These are phyloP conservation scores for Novumbra hubbsi DNA, from an alignment of 2,797 vertebrate species.

Conservation along the genomic window DNA sequence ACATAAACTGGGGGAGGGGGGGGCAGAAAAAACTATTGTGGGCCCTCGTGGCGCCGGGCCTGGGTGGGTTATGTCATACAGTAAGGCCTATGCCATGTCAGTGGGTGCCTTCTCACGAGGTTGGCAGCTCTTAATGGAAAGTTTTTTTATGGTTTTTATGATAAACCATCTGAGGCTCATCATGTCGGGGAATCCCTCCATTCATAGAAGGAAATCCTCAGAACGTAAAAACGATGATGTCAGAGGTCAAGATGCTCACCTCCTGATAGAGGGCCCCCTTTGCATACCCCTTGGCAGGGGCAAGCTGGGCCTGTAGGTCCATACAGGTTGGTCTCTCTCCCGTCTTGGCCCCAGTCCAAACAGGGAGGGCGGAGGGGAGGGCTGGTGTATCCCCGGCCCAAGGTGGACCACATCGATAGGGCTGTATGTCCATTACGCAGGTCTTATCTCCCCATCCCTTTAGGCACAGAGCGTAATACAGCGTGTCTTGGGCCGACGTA, in stretches of 20 bases:
- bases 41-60: too few relatives aligned
- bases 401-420: conserved; percentile 72
- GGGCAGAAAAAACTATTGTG: too few relatives aligned
- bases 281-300: conserved; percentile 25
- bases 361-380: conserved; percentile 54
- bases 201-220: conserved; percentile 65
- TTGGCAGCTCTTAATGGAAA: neutral
- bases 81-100: neutral
- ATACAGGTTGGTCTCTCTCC: conserved; percentile 6
- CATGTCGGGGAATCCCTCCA: conserved; percentile 23
- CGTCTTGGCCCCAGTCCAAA: conserved; percentile 14
- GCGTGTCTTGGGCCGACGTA: conserved; percentile 46
- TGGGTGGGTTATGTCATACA: neutral
- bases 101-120: neutral
- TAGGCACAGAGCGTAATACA: conserved; percentile 38
- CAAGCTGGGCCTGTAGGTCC: conserved; percentile 18
- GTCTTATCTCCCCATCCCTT: conserved; percentile 63
- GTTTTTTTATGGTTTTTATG: conserved; percentile 29
- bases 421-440: conserved; percentile 47
- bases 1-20: too few relatives aligned
- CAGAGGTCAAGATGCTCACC: conserved; percentile 41
- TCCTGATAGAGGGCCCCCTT: conserved; percentile 46
- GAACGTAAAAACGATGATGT: conserved; percentile 63
- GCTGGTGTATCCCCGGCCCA: conserved; percentile 75
- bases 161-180: conserved; percentile 25